phyloP scores from a whole-genome alignment of 2,888 invertebrate species.

The Orthosia gracilis region DNA sequence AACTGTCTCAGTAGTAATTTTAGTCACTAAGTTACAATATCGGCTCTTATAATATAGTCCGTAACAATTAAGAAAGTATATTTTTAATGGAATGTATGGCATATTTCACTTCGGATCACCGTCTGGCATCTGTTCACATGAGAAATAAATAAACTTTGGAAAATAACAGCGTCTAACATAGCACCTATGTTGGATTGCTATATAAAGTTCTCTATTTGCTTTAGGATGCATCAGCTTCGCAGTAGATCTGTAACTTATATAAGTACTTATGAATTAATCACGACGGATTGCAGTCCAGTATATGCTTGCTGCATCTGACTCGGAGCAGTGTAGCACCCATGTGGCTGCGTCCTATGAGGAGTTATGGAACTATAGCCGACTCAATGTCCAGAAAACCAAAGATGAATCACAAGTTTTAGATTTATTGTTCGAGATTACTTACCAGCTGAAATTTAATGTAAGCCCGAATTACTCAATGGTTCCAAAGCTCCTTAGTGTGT shows the following conservation, averaged over 20 bases:
- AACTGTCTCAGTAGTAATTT: constrained; percentile 81
- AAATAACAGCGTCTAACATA: constrained; percentile 62
- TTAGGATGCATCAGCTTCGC: constrained; percentile 87
- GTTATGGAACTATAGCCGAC: constrained; percentile 87
- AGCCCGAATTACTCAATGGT: constrained; percentile 85
- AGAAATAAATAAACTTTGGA: constrained; percentile 57
- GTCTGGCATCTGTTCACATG: constrained; percentile 47
- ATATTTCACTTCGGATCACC: constrained; percentile 59
- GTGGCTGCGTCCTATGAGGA: constrained; percentile 79
- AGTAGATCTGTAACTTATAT: constrained; percentile 90
- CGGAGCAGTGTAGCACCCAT: constrained; percentile 55
- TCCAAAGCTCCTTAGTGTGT: constrained; percentile 90
- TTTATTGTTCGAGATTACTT: constrained; percentile 85
- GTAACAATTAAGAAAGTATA: constrained; percentile 72
- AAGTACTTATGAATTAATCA: constrained; percentile 89
- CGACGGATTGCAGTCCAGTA: constrained; percentile 74
- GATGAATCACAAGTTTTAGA: constrained; percentile 88
- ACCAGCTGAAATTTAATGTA: constrained; percentile 83
- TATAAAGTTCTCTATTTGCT: constrained; percentile 86
- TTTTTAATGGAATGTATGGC: constrained; percentile 67
- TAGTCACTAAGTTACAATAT: constrained; percentile 83
- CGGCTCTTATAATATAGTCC: constrained; percentile 76
- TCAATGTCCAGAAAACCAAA: constrained; percentile 87
- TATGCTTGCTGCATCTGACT: constrained; percentile 64
- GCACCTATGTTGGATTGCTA: constrained; percentile 74